These are phyloP conservation scores for Excalfactoria chinensis DNA, from an alignment of 2,113 vertebrate species.

Conservation along the genomic window DNA sequence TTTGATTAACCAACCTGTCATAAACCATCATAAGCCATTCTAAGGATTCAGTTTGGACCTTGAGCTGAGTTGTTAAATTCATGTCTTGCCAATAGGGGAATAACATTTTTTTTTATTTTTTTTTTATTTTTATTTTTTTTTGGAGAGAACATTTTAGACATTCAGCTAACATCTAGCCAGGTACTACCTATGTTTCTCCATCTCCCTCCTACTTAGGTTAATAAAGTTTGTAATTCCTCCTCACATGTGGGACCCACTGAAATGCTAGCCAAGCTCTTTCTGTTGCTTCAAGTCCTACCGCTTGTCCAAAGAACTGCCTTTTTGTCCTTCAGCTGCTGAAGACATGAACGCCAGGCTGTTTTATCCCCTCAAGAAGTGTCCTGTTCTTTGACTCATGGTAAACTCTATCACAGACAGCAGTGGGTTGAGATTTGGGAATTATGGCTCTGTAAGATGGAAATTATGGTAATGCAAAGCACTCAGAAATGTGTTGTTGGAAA, in stretches of 20 bases:
- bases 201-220: not conserved
- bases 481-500: not conserved
- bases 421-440: not conserved
- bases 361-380: not conserved
- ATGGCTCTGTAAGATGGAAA: not conserved
- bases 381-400: not conserved
- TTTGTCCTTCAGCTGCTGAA: not conserved
- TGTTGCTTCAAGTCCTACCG: not conserved
- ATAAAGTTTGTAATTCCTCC: not conserved
- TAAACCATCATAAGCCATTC: conserved; percentile 16
- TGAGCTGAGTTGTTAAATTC: not conserved
- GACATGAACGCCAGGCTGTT: not conserved
- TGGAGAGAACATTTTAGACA: not conserved
- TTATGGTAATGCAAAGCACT: not conserved
- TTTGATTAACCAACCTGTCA: conserved; percentile 9
- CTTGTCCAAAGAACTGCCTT: conserved; percentile 3
- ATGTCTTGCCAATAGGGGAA: not conserved
- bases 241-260: not conserved
- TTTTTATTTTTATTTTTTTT: too few relatives aligned
- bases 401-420: not conserved
- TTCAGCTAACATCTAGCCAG: not conserved
- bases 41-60: conserved; percentile 1
- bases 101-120: conserved; percentile 15
- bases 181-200: not conserved
- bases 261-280: not conserved